Base-by-base conservation (phyloP, 1,140 invertebrate species). In the Coenobita brevimanus region DNA sequence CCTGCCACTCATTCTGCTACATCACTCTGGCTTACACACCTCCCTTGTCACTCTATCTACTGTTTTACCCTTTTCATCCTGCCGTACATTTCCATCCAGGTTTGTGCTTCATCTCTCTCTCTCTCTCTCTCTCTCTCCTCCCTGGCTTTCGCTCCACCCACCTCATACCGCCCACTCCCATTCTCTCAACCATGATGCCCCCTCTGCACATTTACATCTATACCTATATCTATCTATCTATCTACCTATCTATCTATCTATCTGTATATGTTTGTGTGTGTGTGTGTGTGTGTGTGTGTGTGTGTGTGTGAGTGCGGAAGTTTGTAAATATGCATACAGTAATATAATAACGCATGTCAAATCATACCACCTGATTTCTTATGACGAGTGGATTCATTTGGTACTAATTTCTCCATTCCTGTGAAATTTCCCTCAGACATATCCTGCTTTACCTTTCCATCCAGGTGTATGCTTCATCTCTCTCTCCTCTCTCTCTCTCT, bases 261-360 rank as follows among this genome's bases (percentile, higher is more conserved):
- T n/a, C n/a, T n/a, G n/a, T n/a, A n/a, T n/a, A n/a, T n/a, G n/a
- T n/a, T n/a, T n/a, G n/a, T n/a, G n/a, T n/a, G n/a, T n/a, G n/a
- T n/a, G n/a, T n/a, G 54, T 57, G n/a, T 57, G 54, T 57, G 54
- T 57, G 54, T 57, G 54, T 57, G 54, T 57, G 54, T 57, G 54
- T 57, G 54, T 57, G 54, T 57, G 54, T 57, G 54, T 57, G 54
- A 13, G 54, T 57, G 54, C 54, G 54, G n/a, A n/a, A n/a, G n/a
- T n/a, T n/a, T n/a, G n/a, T n/a, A n/a, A n/a, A n/a, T n/a, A n/a
- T n/a, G n/a, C n/a, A n/a, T n/a, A n/a, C n/a, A n/a, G n/a, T n/a
- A n/a, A n/a, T n/a, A n/a, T n/a, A n/a, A n/a, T n/a, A n/a, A n/a
- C n/a, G n/a, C n/a, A n/a, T n/a, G n/a, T n/a, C n/a, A n/a, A n/a